Percentiles rank a stretch among this genome's conserved stretches.
These are phyloP conservation scores for Lepilemur septentrionalis DNA, from an alignment of 2,797 vertebrate genomes.

Conservation along the genomic window DNA sequence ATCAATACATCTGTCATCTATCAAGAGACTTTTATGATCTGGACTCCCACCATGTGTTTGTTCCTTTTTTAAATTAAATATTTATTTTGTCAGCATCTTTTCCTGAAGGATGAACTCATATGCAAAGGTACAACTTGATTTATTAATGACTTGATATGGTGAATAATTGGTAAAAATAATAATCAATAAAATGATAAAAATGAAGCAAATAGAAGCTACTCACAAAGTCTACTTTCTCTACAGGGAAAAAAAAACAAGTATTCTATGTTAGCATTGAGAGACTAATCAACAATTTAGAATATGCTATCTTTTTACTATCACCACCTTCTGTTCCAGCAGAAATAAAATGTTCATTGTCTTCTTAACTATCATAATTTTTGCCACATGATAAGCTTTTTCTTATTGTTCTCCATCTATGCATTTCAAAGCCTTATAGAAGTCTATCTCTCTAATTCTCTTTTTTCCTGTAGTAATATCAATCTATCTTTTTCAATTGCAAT, in stretches of 20 bases:
- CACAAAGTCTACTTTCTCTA: background rate
- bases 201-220: background rate
- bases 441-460: background rate
- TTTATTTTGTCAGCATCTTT: background rate
- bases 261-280: background rate
- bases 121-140: background rate
- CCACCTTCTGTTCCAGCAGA: background rate
- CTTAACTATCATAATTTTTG: background rate
- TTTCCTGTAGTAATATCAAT: background rate
- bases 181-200: background rate
- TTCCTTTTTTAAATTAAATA: background rate
- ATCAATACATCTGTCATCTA: background rate
- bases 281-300: background rate
- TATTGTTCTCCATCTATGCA: background rate
- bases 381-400: background rate
- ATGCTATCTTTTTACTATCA: background rate
- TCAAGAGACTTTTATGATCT: background rate
- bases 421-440: background rate
- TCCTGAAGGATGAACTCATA: background rate
- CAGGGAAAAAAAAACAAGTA: background rate
- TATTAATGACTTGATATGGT: background rate
- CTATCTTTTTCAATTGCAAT: background rate
- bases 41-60: background rate
- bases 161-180: background rate
- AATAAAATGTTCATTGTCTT: background rate